These are phyloP conservation scores for Oceanodroma tethys DNA, from an alignment of 2,113 vertebrate species.

Conservation along the genomic window DNA sequence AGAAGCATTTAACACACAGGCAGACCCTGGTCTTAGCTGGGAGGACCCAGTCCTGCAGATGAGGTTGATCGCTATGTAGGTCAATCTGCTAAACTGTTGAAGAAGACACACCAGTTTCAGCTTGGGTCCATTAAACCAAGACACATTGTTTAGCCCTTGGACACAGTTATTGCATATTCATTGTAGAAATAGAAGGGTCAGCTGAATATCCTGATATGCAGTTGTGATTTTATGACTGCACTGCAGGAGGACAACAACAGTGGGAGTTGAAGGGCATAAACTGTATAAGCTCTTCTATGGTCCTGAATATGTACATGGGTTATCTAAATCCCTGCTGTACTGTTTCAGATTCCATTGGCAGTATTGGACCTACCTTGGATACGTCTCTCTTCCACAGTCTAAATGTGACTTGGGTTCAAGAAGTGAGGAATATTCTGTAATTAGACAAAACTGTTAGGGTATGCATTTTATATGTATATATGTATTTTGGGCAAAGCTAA, in stretches of 20 bases:
- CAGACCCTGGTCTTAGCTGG: not conserved
- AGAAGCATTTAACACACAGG: not conserved
- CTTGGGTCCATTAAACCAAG: not conserved
- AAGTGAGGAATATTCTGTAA: not conserved
- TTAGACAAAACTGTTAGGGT: no score
- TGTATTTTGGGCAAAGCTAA: no score
- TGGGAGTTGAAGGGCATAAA: not conserved
- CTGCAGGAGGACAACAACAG: not conserved
- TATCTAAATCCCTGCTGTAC: not conserved
- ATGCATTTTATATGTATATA: no score
- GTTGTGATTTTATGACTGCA: not conserved
- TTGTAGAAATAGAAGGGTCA: not conserved
- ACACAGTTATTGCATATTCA: not conserved
- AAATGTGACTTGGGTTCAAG: not conserved
- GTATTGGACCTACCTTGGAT: not conserved
- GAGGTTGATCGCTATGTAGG: not conserved
- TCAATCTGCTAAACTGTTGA: not conserved
- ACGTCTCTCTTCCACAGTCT: not conserved
- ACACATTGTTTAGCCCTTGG: not conserved
- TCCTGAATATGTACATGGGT: accelerated
- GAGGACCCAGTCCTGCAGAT: not conserved
- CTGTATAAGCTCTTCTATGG: not conserved
- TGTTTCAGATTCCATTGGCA: accelerated
- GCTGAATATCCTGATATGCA: not conserved
- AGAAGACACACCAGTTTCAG: not conserved